Conservation (phyloP, 2,113 vertebrate genomes). For the Clarias gariepinus region DNA sequence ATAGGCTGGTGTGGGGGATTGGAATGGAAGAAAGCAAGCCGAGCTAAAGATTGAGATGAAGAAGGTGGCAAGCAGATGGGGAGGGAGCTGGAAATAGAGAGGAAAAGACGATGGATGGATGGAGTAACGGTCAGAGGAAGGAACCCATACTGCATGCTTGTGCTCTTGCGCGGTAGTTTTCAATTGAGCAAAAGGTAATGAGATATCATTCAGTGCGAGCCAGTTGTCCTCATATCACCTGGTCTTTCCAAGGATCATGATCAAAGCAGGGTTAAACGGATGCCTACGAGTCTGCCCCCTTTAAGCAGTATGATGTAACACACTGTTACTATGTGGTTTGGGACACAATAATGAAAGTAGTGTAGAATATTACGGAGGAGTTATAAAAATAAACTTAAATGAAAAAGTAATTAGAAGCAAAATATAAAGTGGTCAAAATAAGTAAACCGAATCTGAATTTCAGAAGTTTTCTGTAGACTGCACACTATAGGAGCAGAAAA, state of each 20-base stretch:
- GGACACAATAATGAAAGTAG: not conserved
- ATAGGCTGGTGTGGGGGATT: slow-evolving; percentile 15
- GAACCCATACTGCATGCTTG: slow-evolving; percentile 60
- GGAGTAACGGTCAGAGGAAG: slow-evolving; percentile 57
- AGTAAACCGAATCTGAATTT: too few species aligned
- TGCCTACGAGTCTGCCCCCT: not conserved
- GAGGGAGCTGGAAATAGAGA: slow-evolving; percentile 50
- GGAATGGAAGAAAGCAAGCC: slow-evolving; percentile 28
- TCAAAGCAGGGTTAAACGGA: not conserved
- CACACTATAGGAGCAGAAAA: not conserved
- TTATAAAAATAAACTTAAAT: not conserved
- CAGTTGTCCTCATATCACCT: not conserved
- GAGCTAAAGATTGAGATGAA: slow-evolving; percentile 19
- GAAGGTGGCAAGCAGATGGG: slow-evolving; percentile 14
- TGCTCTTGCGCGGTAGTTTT: slow-evolving; percentile 58
- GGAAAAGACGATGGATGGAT: slow-evolving; percentile 37
- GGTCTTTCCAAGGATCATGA: not conserved
- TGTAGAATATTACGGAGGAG: not conserved
- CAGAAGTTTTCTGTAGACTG: not conserved
- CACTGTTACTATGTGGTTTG: not conserved
- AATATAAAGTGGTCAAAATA: not conserved
- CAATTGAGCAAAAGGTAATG: slow-evolving; percentile 31
- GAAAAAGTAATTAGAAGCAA: not conserved
- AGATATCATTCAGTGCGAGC: slow-evolving; percentile 48
- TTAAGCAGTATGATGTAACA: not conserved